Conservation (phyloP, 2,888 invertebrate species). For the Papilio elwesi region DNA sequence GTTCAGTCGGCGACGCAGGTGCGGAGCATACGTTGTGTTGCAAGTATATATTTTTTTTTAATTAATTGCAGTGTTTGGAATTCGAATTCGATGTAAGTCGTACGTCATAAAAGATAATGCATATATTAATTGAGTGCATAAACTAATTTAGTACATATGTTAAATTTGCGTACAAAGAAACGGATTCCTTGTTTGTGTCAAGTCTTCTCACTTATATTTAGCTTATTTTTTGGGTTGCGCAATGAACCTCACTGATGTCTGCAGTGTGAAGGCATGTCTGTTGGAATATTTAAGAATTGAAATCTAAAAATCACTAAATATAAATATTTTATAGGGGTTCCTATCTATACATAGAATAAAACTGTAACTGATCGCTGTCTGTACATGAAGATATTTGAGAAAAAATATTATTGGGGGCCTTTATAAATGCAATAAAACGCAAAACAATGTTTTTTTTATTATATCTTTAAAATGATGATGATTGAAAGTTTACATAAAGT, state of each 20-base stretch:
- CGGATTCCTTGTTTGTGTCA: background rate
- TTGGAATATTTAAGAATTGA: background rate
- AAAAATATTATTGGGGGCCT: no score
- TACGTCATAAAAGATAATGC: constrained; percentile 40
- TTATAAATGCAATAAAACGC: no score
- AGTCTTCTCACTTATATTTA: background rate
- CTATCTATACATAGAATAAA: no score
- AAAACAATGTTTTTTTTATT: no score
- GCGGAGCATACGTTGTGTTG: constrained; percentile 46
- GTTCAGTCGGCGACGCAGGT: constrained; percentile 45
- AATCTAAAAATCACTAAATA: no score
- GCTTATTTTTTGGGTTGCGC: background rate
- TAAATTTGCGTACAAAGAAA: background rate
- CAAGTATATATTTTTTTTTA: constrained; percentile 26
- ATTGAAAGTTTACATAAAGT: no score
- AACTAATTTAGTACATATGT: background rate
- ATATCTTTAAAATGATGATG: no score
- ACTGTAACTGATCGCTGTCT: no score
- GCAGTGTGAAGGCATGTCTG: background rate
- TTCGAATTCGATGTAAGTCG: constrained; percentile 38
- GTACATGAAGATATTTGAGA: no score
- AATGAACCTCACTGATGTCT: background rate
- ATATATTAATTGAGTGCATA: background rate
- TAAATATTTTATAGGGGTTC: no score
- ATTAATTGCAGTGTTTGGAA: constrained; percentile 16